A percentile compares a stretch with the other conserved stretches of the same genome.
These are phyloP conservation scores for Molossus molossus DNA, from an alignment of 2,797 vertebrate species.

Conservation along the genomic window DNA sequence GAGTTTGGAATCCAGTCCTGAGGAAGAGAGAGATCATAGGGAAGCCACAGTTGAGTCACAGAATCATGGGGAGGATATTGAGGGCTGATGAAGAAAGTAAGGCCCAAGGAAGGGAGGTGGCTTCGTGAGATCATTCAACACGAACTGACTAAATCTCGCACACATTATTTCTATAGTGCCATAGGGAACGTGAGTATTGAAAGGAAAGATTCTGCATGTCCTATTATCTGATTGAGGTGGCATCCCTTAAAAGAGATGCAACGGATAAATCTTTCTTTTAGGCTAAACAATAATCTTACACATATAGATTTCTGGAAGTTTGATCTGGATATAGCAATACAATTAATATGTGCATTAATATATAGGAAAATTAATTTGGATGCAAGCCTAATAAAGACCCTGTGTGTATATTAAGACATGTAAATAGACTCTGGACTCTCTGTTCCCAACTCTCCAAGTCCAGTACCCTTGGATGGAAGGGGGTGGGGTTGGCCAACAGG, in stretches of 20 bases:
- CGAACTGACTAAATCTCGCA: not conserved
- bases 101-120: not conserved
- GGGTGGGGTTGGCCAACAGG: not conserved
- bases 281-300: constrained; percentile 43
- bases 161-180: not conserved
- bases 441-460: not conserved
- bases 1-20: not conserved
- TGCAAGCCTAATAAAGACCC: constrained; percentile 34
- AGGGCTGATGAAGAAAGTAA: not conserved
- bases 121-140: not conserved
- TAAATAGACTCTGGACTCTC: not conserved
- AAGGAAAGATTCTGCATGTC: not conserved
- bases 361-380: constrained; percentile 56
- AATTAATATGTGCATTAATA: constrained; percentile 63
- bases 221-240: not conserved
- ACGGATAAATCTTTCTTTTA: constrained; percentile 60
- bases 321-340: constrained; percentile 53
- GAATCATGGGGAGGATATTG: not conserved
- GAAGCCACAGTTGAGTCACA: not conserved
- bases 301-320: constrained; percentile 48
- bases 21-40: not conserved
- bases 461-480: not conserved
- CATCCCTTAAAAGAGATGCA: constrained; percentile 52
- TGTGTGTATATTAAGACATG: not conserved
- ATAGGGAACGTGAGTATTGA: not conserved